Evolutionary conservation across 1,140 invertebrate genomes (phyloP), one percentile per base, ranked within the genome.

Genomic region (Carposina sasakii): DNA sequence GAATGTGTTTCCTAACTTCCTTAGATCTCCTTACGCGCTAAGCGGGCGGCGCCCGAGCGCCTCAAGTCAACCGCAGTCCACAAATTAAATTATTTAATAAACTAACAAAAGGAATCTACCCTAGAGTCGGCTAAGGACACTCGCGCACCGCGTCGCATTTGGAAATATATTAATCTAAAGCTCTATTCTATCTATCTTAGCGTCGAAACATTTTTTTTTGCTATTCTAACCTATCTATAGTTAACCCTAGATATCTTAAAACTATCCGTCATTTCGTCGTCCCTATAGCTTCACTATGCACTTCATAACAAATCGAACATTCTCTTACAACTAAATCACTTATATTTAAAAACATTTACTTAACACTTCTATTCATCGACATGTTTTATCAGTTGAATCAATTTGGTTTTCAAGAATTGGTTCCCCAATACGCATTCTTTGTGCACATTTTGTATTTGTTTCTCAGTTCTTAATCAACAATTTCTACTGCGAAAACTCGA

Each of bases 31-130:
- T 58, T 71, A n/a, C n/a, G n/a, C n/a, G 34, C 19, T 20, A 20
- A 3, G 65, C 13, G 53, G 30, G 48, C 40, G 64, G 49, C 46
- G 69, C 65, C 47, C 31, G 60, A 51, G 63, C 54, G 60, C 56
- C 20, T 50, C n/a, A n/a, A n/a, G n/a, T n/a, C n/a, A n/a, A n/a
- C n/a, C n/a, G n/a, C 57, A 84, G 81, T 84, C 81, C 76, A 69
- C 67, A 81, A 84, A 84, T 81, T 81, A 84, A 84, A 84, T 81
- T 81, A 82, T 81, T 76, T 76, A 84, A 78, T 78, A 84, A 81
- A 84, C 76, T 82, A 84, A 81, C 65, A 75, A 76, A n/a, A 81
- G 73, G 76, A 81, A 76, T 73, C 76, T 84, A 84, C 63, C 66
- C 77, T 81, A 81, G 70, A 72, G 75, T 62, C 63, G 63, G 49